A percentile compares a stretch with the other conserved stretches of the same genome.
Evolutionary conservation across 1,140 invertebrate species (phyloP).

Genomic region (Eriosoma lanigerum): DNA sequence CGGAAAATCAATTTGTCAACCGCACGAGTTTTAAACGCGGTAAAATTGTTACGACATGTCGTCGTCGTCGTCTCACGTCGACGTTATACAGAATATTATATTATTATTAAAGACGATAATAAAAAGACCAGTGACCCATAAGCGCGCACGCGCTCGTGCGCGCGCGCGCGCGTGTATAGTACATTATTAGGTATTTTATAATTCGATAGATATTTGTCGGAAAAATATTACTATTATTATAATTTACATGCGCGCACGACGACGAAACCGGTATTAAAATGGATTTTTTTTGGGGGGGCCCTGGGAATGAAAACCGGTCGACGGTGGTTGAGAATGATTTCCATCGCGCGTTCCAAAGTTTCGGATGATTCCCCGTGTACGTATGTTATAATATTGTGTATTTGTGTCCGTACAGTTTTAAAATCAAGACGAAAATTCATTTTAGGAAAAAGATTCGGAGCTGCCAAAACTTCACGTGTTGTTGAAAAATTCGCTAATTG

Average conservation of each 20-base stretch:
- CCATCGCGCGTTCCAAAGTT: background rate
- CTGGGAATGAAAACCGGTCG: conserved; percentile 34
- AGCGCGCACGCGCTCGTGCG: background rate
- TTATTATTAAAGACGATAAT: background rate
- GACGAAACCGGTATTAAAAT: conserved; percentile 29
- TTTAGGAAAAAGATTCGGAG: background rate
- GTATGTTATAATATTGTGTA: background rate
- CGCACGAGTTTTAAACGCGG: background rate
- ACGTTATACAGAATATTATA: no score
- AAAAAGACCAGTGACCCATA: background rate
- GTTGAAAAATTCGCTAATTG: background rate
- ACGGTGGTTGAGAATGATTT: background rate
- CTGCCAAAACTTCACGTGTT: background rate
- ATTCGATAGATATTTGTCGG: no score
- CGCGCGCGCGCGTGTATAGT: background rate
- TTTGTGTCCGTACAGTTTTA: no score
- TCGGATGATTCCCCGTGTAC: background rate
- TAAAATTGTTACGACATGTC: background rate
- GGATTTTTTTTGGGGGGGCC: conserved; percentile 6
- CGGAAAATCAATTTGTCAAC: background rate
- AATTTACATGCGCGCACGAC: no score
- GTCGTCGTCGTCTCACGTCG: background rate
- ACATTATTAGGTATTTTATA: background rate
- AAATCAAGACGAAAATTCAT: background rate
- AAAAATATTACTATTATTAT: background rate